A percentile compares a stretch with the other conserved stretches of the same genome.
Evolutionary conservation across 1,140 invertebrate genomes (phyloP).

Genomic region (Heliconius eleuchia): DNA sequence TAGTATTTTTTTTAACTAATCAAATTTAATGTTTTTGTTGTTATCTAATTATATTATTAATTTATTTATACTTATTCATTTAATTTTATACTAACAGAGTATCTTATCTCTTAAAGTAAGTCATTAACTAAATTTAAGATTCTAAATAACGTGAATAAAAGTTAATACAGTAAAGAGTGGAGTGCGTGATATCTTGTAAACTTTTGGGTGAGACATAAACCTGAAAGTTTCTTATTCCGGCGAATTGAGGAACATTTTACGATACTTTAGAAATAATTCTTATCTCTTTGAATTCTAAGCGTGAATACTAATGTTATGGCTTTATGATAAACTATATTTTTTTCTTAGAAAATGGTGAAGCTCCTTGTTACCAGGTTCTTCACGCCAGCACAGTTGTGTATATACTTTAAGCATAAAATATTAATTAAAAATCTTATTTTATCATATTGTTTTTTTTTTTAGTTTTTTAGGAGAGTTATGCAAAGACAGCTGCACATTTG

Average conservation of each 20-base stretch:
- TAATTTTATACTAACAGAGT: neutral
- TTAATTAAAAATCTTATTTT: no score
- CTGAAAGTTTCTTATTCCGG: slow-evolving; percentile 15
- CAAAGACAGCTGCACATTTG: no score
- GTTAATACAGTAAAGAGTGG: neutral
- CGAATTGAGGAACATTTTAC: slow-evolving; percentile 24
- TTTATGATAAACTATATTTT: neutral
- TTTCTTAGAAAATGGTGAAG: neutral
- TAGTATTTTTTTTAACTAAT: no score
- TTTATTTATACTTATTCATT: neutral
- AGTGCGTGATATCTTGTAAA: slow-evolving; percentile 19
- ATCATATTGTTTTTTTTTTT: no score
- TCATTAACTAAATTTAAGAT: no score
- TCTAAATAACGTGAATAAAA: neutral
- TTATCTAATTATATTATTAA: no score
- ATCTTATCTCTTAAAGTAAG: no score
- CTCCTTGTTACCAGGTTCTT: no score
- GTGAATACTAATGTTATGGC: slow-evolving; percentile 19
- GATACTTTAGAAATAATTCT: slow-evolving; percentile 30
- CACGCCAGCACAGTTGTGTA: no score
- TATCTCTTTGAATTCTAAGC: slow-evolving; percentile 23
- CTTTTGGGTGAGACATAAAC: slow-evolving; percentile 29
- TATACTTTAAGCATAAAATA: no score
- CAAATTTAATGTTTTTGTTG: no score
- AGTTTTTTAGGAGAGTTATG: no score